phyloP scores from a whole-genome alignment of 2,888 invertebrate species.

The Trachelus tabidus region DNA sequence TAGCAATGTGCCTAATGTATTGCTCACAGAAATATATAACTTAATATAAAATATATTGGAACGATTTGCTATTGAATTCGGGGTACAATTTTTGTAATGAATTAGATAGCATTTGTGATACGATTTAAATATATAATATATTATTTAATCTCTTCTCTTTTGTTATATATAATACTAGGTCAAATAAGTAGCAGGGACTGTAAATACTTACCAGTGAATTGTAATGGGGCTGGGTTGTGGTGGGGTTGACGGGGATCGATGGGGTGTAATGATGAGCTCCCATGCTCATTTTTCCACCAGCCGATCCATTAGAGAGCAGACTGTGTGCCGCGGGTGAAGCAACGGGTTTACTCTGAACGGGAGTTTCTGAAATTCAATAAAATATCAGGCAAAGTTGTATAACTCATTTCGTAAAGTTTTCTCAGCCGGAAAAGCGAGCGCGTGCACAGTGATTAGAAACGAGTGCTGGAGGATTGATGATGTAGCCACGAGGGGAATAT shows the following conservation, averaged over 20 bases:
- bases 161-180: neutral
- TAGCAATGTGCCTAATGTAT: neutral
- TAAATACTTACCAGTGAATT: conserved; percentile 64
- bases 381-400: neutral
- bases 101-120: neutral
- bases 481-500: neutral
- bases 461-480: neutral
- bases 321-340: conserved; percentile 85
- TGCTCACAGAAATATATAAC: neutral
- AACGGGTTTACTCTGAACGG: conserved; percentile 72
- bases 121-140: neutral
- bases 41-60: neutral
- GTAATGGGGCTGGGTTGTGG: conserved; percentile 68
- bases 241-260: conserved; percentile 66
- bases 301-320: conserved; percentile 75
- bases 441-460: neutral
- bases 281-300: conserved; percentile 75
- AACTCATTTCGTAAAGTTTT: neutral
- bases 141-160: neutral
- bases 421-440: neutral
- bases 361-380: conserved; percentile 51
- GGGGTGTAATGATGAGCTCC: conserved; percentile 80
- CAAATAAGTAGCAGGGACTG: neutral
- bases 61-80: neutral
- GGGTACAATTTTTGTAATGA: neutral